Conservation (phyloP, 2,797 vertebrate species). For the Hemitrygon akajei region DNA sequence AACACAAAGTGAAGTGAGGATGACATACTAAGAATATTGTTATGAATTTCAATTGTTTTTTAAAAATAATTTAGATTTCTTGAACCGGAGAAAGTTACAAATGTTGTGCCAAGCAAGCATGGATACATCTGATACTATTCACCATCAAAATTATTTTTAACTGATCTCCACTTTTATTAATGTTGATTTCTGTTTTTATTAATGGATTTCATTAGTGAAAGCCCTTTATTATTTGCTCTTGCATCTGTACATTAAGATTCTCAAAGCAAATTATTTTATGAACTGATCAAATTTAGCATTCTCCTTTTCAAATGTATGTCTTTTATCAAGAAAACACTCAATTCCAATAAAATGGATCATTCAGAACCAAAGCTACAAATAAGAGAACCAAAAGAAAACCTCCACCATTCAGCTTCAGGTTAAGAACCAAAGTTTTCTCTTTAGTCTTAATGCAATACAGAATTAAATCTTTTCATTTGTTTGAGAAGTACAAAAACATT, state of each 20-base stretch:
- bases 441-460: neutral
- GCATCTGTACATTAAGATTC: neutral
- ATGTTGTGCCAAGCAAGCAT: neutral
- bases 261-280: neutral
- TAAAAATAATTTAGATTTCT: neutral
- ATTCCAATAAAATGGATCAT: neutral
- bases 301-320: neutral
- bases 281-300: neutral
- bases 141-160: neutral
- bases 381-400: neutral
- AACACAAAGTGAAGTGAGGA: neutral
- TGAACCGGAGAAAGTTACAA: neutral
- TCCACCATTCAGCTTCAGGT: neutral
- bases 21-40: neutral
- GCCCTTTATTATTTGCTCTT: neutral
- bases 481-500: neutral
- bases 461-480: neutral
- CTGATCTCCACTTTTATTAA: neutral
- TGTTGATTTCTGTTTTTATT: neutral
- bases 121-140: neutral
- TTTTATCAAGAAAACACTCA: neutral
- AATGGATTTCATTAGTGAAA: neutral
- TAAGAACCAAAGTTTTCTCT: neutral
- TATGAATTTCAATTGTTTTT: neutral
- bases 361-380: neutral